Base-by-base conservation (phyloP, 2,797 vertebrate genomes). In the Sebastes kiyomatsui region DNA sequence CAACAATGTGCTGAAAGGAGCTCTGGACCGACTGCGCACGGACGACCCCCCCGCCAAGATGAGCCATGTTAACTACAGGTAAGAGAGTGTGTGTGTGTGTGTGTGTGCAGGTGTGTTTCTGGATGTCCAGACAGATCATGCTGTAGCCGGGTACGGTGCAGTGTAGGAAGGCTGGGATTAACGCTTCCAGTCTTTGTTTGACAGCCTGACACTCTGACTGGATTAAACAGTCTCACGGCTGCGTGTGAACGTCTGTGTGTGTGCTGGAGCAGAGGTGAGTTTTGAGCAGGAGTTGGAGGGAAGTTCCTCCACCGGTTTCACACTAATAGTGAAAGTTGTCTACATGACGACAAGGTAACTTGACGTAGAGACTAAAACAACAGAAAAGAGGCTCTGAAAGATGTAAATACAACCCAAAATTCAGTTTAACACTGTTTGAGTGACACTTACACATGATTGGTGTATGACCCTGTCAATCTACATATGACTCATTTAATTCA, bases 11-110 rank as follows among this genome's bases (percentile, higher is more conserved):
- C 79, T 90, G 79, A 93, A 71, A 77, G 92, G 89, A 80, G 80
- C 82, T 13, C 14, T 89, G 83, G 93, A 95, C 7, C 88, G 67
- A 58, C 83, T 79, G 30, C 74, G 25, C 25, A 55, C 75, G 1
- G 90, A 92, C 49, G 28, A 70, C 62, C 75, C 84, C 4, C 42
- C 84, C 3, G 12, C 76, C 75, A 95, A 84, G 68, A 94, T 92
- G 89, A 91, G 54, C 87, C 81, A 79, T 30, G 42, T 89, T 12
- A 79, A 85, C 75, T 87, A 65, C 83, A 95, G 91, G 95, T 96
- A 88, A 46, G 86, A 11, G 67, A 38, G 84, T 38, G 42, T 64
- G 67, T 66, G 68, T 60, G 49, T 8, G 28, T 46, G 35, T 67
- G 65, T 46, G 38, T 35, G 4, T 52, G 85, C 35, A 32, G 35